These are phyloP conservation scores for Cepaea nemoralis DNA, from an alignment of 1,140 invertebrate species.

Conservation along the genomic window DNA sequence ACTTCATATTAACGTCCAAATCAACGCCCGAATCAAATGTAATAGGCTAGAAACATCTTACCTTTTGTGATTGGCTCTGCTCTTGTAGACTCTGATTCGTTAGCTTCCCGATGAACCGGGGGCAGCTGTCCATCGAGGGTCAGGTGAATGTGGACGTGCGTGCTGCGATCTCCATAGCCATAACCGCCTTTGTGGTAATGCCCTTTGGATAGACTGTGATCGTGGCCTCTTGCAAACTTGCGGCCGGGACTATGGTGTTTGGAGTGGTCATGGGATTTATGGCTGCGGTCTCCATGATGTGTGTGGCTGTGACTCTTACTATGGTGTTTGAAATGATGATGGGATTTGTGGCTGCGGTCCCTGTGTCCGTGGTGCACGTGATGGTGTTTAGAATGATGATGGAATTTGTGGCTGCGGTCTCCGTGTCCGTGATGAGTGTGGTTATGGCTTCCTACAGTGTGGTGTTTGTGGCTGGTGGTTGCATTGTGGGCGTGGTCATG, in stretches of 20 bases:
- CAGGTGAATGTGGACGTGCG: background rate
- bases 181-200: background rate
- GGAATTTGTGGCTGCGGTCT: background rate
- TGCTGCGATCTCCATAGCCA: background rate
- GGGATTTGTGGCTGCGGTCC: background rate
- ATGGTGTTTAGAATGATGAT: no score
- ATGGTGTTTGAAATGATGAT: background rate
- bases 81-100: no score
- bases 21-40: no score
- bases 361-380: background rate
- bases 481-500: background rate
- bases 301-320: background rate
- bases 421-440: background rate
- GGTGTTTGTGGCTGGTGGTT: background rate
- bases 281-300: background rate
- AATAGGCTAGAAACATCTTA: no score
- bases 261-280: background rate
- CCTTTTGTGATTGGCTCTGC: no score
- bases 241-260: background rate
- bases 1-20: no score
- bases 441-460: background rate
- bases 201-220: background rate
- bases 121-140: no score
- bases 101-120: no score
- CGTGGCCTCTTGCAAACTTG: no score